Base-by-base conservation (phyloP, 2,797 vertebrate species). In the Echeneis naucrates region DNA sequence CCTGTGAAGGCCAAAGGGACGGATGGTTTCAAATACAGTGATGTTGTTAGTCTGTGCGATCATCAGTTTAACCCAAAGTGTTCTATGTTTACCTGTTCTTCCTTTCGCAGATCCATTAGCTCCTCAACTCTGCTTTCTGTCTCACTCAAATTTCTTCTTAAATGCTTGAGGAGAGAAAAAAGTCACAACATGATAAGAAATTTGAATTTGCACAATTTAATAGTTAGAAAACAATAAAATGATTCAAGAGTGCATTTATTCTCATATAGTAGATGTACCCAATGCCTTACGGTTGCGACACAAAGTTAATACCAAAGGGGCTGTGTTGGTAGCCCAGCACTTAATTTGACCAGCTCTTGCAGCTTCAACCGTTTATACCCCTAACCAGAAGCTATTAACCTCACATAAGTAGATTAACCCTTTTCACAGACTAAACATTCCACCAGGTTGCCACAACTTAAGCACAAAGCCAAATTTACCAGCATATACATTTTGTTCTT, bases 121-220 rank as follows among this genome's bases (percentile, higher is more conserved):
- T 96, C 95, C 59, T 94, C 85, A 21, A 95, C 75, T 64, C 78
- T 87, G 33, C 79, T 87, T 55, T 96, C 95, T n/a, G 72, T 93
- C 78, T 94, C 93, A 70, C 71, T 73, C 60, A 96, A 58, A 72
- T 92, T 87, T 82, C 82, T 93, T 88, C 93, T 95, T 86, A 98
- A 83, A 73, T 85, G 81, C 90, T 93, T 45, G 9, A 35, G 1
- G 40, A 57, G n/a, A n/a, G n/a, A 16, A 68, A 57, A 69, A 72
- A 7, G 30, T 53, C 23, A 55, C 23, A 11, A 30, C 1, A 56
- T 19, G 9, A 21, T 30, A 17, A 8, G 2, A 44, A 38, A 48
- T 12, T 10, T 0, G 2, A 27, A 23, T 35, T 23, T 8, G 11
- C 4, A 51, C 44, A 5, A 40, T 54, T 27, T 2, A 50, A 8